Evolutionary conservation across 2,797 vertebrate species (phyloP).

Genomic region (Anguilla obscura): DNA sequence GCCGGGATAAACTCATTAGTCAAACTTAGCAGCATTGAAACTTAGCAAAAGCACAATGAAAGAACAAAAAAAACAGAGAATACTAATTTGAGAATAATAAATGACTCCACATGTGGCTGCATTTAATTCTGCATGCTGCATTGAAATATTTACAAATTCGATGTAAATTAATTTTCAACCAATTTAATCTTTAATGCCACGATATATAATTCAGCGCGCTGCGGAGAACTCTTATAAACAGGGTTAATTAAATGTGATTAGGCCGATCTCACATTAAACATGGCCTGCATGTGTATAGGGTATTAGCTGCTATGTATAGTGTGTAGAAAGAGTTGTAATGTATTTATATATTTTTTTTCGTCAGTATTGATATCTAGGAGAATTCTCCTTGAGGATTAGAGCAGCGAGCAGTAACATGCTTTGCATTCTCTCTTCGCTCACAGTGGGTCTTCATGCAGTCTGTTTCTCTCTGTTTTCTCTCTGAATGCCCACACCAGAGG

Average conservation of each 20-base stretch:
- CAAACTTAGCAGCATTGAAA: slow-evolving; percentile 31
- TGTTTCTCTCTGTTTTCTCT: neutral
- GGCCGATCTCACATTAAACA: neutral
- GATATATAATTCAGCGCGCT: slow-evolving; percentile 8
- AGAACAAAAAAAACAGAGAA: slow-evolving; percentile 35
- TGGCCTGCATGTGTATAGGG: neutral
- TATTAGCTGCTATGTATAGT: neutral
- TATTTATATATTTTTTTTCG: neutral
- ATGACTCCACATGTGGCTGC: slow-evolving; percentile 30
- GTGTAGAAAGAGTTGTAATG: neutral
- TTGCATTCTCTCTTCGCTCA: neutral
- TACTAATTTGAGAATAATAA: slow-evolving; percentile 49
- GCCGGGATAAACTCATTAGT: slow-evolving; percentile 48
- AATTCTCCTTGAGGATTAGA: neutral
- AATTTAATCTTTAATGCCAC: slow-evolving; percentile 16
- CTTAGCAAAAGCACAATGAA: slow-evolving; percentile 41
- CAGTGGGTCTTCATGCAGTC: neutral
- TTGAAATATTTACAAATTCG: slow-evolving; percentile 27
- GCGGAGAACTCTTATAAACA: slow-evolving; percentile 14
- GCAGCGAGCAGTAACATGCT: neutral
- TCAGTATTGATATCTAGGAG: neutral
- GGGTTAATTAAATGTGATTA: slow-evolving; percentile 21
- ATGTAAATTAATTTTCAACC: slow-evolving; percentile 3
- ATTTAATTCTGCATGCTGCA: slow-evolving; percentile 5
- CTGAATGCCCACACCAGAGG: neutral